Base-by-base conservation (phyloP, 2,888 invertebrate species). In the Apotomis betuletana region DNA sequence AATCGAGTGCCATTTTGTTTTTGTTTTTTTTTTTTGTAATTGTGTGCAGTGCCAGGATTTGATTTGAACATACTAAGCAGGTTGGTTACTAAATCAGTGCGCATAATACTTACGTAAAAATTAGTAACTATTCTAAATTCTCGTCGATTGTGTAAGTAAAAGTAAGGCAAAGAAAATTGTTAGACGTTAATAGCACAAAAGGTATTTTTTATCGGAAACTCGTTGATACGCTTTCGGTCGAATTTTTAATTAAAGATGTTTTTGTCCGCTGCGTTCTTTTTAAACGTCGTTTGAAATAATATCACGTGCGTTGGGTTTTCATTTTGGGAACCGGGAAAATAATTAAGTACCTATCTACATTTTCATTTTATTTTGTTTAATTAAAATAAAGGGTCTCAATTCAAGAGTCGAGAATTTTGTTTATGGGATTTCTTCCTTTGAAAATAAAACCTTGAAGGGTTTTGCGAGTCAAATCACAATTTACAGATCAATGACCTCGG, bases 41-140 rank as follows among this genome's bases (percentile, higher is more conserved):
- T 86, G 88, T 90, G 90, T 79, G 77, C 76, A 85, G 86, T 88
- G 87, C 84, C 81, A 86, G 91, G 90, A 90, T 90, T 90, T 86
- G 58, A 64, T 78, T 77, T 73, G 76, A 76, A 75, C 71, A 78
- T 65, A 74, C 67, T 63, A 79, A 79, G 80, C 77, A 90, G 90
- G 90, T 90, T 81, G 75, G 88, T 87, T 77, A 15, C 74, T 72
- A 77, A 77, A 75, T 68, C 8, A 58, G 71, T 63, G 63, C 52
- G 51, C 67, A 49, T 60, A 68, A 63, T 61, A 54, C 73, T 69
- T 74, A 77, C 74, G 74, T 77, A 73, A 74, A 75, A 65, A 70
- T 59, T 67, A 55, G 72, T 76, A 73, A 70, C 67, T 65, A 75
- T 79, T 74, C 51, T 64, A 36, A 63, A 61, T 63, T 72, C 75